Evolutionary conservation across 1,140 invertebrate species (phyloP).

Genomic region (Drosophila yakuba): DNA sequence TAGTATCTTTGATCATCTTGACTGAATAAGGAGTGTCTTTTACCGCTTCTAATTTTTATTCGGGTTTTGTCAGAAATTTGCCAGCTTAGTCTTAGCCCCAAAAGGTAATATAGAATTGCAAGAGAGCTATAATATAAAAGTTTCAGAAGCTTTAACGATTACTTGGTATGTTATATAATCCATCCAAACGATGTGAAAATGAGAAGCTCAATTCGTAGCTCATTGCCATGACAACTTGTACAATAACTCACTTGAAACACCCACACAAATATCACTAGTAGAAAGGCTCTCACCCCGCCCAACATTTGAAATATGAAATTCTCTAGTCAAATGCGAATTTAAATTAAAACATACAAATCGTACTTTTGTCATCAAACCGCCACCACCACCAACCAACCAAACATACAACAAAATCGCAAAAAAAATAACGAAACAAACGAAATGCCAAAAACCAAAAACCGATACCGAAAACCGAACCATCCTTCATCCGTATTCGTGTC

Average conservation of each 20-base stretch:
- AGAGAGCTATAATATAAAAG: too few relatives aligned
- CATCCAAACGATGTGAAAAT: background rate
- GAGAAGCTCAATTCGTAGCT: conserved; percentile 37
- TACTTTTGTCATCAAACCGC: conserved; percentile 73
- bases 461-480: conserved; percentile 40
- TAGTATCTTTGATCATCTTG: too few relatives aligned
- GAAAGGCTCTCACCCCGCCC: conserved; percentile 32
- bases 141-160: background rate
- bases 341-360: conserved; percentile 73
- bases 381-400: conserved; percentile 60
- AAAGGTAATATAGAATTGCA: too few relatives aligned
- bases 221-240: conserved; percentile 18
- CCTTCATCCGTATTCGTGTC: conserved; percentile 37
- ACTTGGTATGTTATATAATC: too few relatives aligned
- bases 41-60: background rate
- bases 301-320: conserved; percentile 37
- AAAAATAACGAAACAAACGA: conserved; percentile 43
- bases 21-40: too few relatives aligned
- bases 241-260: conserved; percentile 37
- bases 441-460: conserved; percentile 48
- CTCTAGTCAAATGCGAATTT: conserved; percentile 40
- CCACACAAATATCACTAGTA: conserved; percentile 46
- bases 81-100: background rate
- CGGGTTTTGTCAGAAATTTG: background rate
- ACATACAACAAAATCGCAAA: conserved; percentile 53